Base-by-base conservation (phyloP, 2,797 vertebrate genomes). In the Phoxinus dragarum region DNA sequence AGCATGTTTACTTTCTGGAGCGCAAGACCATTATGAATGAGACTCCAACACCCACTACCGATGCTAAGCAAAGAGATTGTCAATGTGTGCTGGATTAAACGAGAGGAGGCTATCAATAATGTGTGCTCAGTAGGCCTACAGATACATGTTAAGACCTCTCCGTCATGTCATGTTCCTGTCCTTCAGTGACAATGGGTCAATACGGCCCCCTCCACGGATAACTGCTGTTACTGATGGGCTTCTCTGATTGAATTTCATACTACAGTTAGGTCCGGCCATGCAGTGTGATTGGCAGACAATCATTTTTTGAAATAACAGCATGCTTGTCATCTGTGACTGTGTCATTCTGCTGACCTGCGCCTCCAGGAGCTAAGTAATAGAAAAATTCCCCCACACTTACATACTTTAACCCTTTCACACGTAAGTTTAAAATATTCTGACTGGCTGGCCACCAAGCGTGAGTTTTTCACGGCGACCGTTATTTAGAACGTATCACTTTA, bases 21-120 rank as follows among this genome's bases (percentile, higher is more conserved):
- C 74, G 83, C 54, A 40, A 61, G 84, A 84, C 75, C 52, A 47
- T 69, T 80, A 86, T 71, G 71, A 79, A 84, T 84, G 73, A 64
- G 38, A 23, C 34, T 16, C 49, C 4, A 56, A 47, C 42, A 10
- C 56, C 67, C 75, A 47, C 54, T 21, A 85, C 67, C 6, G 23
- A 78, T 73, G n/a, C 54, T 54, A 80, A 72, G 52, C 67, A 72
- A 79, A 72, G 76, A 85, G 36, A 85, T 6, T 73, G 84, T 80
- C 77, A 80, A 49, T 78, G 73, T n/a, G 11, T 69, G 34, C 74
- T 56, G 52, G 67, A 80, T 61, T 59, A 56, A 68, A 54, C 16
- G n/a, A 59, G 74, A 71, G 27, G 27, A 71, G 19, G 76, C 77
- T 61, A 73, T 85, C 68, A 85, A 80, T 85, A 85, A 64, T 19